Evolutionary conservation across 37 sponge, comb jelly and placozoan genomes (phyloP).

Genomic region (Cliona cf. orientalis): DNA sequence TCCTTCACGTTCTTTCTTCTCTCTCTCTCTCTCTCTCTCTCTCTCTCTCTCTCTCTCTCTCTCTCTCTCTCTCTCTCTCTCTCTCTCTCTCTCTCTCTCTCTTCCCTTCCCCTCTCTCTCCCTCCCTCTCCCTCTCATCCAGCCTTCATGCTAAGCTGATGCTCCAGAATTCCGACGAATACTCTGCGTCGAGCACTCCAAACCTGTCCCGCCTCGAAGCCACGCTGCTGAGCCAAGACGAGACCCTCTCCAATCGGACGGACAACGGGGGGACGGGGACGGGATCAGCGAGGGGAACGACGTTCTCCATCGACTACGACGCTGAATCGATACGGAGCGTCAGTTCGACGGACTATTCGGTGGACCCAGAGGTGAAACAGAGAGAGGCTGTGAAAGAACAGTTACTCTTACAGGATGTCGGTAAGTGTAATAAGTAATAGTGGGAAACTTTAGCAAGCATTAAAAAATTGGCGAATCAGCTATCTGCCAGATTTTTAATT

Average conservation of each 20-base stretch:
- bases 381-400: conserved; percentile 1
- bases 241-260: too few species aligned
- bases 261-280: too few species aligned
- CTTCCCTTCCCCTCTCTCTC: too few species aligned
- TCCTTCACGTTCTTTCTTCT: too few species aligned
- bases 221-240: too few species aligned
- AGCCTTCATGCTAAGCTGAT: neutral
- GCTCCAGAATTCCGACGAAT: neutral
- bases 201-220: neutral
- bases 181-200: neutral
- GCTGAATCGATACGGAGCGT: neutral
- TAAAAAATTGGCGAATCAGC: too few species aligned
- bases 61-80: conserved; percentile 25
- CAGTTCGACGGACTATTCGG: conserved; percentile 26
- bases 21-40: conserved; percentile 2
- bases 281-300: too few species aligned
- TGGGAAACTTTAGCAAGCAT: too few species aligned
- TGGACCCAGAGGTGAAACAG: conserved; percentile 26
- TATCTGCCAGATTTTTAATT: too few species aligned
- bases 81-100: too few species aligned
- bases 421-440: too few species aligned
- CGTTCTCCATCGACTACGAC: neutral
- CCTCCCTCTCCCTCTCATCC: neutral
- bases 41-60: conserved; percentile 55
- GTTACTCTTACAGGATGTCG: neutral